Base-by-base conservation (phyloP, 2,797 vertebrate genomes). In the Sandelia bainsii region DNA sequence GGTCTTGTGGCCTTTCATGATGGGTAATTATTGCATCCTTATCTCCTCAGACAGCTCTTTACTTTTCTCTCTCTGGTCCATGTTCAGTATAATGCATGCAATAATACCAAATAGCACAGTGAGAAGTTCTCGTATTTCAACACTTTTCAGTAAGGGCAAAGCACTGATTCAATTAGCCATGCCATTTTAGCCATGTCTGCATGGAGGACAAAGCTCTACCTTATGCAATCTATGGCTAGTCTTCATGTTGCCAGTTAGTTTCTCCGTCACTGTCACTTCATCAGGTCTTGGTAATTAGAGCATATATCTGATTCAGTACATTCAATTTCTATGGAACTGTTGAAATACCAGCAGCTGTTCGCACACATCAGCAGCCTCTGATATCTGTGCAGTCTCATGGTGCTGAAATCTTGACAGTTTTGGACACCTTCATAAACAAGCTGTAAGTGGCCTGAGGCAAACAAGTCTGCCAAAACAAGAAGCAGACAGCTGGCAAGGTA, bases 351-450 rank as follows among this genome's bases (percentile, higher is more conserved):
- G 72, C 81, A 79, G 72, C 62, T 63, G 75, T 69, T 80, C 19
- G 1, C 39, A 62, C 57, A 63, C 75, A 74, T 77, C 78, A 54
- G 63, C 70, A 73, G 62, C 74, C 62, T 69, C 57, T 53, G 59
- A 70, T 54, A 49, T 19, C 29, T 14, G 4, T 29, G 53, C 48
- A 19, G 52, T 68, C 59, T 67, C 4, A 6, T 9, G 34, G 65
- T 44, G 50, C 48, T 69, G 69, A 79, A 62, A 78, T 73, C 60
- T 39, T 77, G 77, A 83, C 85, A 87, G 78, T 54, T 84, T 79
- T 82, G 75, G 77, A 87, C 86, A 75, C 75, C 70, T 89, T 83
- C 48, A 75, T 83, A 83, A 87, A 85, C 82, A 81, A 85, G 79
- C 65, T 78, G 78, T 69, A 83, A 86, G 75, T 52, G 50, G 86